Conservation (phyloP, 2,888 invertebrate species). For the Myopa tessellatipennis region DNA sequence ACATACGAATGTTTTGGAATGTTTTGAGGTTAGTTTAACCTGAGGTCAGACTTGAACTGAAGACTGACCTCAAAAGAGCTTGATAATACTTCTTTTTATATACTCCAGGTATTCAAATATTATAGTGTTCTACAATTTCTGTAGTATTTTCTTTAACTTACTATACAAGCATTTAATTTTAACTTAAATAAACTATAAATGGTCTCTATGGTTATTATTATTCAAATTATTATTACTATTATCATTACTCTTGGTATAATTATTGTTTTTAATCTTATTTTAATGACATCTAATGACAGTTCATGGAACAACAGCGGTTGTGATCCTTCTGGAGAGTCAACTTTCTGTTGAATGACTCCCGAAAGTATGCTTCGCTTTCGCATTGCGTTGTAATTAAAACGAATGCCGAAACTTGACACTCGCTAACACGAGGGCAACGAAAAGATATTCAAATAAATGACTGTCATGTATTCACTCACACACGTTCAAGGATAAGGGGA, state of each 20-base stretch:
- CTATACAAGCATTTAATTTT: no score
- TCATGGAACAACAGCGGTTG: no score
- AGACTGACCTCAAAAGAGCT: no score
- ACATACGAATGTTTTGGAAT: not conserved
- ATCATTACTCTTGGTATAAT: no score
- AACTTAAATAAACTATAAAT: no score
- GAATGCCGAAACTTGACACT: conserved; percentile 1
- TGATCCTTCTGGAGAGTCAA: not conserved
- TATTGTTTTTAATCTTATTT: no score
- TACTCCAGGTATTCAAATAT: no score
- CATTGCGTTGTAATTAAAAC: conserved; percentile 27
- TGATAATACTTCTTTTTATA: no score
- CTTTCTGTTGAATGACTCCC: conserved; percentile 15
- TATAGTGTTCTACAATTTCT: no score
- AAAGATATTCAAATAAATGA: conserved; percentile 25
- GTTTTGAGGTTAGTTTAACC: not conserved
- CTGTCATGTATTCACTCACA: not conserved
- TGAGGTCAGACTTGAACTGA: no score
- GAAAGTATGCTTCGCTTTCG: conserved; percentile 24
- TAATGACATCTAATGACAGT: no score
- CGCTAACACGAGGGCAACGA: not conserved
- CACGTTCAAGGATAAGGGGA: not conserved
- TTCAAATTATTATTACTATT: not conserved
- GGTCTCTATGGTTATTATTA: not conserved
- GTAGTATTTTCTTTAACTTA: no score